Evolutionary conservation across 2,888 invertebrate genomes (phyloP).

Genomic region (Scaptomyza parva): DNA sequence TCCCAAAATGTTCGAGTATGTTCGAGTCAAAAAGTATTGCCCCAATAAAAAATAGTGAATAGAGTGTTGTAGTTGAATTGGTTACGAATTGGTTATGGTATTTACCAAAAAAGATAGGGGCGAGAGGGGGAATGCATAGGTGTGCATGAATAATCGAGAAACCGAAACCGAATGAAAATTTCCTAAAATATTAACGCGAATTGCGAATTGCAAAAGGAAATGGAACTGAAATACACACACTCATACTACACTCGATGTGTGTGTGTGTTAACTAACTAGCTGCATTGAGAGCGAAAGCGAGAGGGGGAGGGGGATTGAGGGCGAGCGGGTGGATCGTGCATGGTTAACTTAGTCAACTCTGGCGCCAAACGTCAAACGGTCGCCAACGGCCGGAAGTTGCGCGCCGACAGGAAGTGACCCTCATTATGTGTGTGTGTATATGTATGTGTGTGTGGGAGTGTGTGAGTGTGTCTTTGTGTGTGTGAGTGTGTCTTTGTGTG

Average conservation of each 20-base stretch:
- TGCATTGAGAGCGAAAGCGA: not conserved
- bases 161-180: too few relatives aligned
- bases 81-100: too few relatives aligned
- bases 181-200: slow-evolving; percentile 6
- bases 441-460: slow-evolving; percentile 21
- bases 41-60: too few relatives aligned
- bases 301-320: too few relatives aligned
- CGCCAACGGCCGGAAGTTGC: slow-evolving; percentile 57
- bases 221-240: slow-evolving; percentile 17
- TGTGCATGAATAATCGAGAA: too few relatives aligned
- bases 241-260: not conserved
- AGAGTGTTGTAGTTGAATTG: too few relatives aligned
- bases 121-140: too few relatives aligned
- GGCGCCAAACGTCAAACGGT: slow-evolving; percentile 54
- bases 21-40: too few relatives aligned
- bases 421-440: slow-evolving; percentile 29
- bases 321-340: slow-evolving; percentile 11
- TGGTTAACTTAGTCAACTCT: slow-evolving; percentile 46
- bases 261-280: slow-evolving; percentile 32
- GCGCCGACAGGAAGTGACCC: slow-evolving; percentile 72
- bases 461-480: slow-evolving; percentile 4
- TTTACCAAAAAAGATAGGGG: too few relatives aligned
- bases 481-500: slow-evolving; percentile 16
- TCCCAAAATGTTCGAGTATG: too few relatives aligned
- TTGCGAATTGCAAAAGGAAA: too few relatives aligned